phyloP scores from a whole-genome alignment of 2,113 vertebrate species.

The Eudyptes chrysolophus region DNA sequence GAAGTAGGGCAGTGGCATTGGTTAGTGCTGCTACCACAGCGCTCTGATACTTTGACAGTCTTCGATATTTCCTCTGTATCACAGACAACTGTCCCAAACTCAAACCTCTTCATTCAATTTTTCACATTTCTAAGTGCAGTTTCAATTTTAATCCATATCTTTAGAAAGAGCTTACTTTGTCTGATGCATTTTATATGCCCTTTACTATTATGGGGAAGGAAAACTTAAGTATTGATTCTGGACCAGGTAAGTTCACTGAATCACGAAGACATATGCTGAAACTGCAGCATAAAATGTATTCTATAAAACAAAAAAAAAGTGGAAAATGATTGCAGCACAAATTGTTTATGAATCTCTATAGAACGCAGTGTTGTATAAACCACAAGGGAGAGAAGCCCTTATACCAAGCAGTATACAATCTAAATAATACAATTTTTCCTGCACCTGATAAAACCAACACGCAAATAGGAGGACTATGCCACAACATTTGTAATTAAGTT shows the following conservation, averaged over 20 bases:
- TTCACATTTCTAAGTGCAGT: neutral
- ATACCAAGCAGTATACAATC: neutral
- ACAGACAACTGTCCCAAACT: neutral
- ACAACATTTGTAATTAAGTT: neutral
- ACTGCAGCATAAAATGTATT: conserved; percentile 19
- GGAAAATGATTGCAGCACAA: neutral
- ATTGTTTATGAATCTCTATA: conserved; percentile 17
- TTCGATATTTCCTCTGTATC: neutral
- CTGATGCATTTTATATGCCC: conserved; percentile 27
- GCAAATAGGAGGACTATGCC: neutral
- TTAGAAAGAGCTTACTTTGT: conserved; percentile 23
- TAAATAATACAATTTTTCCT: neutral
- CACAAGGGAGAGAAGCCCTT: neutral
- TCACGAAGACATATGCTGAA: conserved; percentile 14
- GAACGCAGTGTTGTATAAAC: neutral
- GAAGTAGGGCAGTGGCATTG: neutral
- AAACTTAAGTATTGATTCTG: conserved; percentile 22
- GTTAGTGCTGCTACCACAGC: neutral
- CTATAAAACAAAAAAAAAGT: conserved; percentile 25
- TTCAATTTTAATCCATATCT: conserved; percentile 19
- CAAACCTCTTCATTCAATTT: neutral
- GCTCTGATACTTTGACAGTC: neutral
- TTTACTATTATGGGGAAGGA: neutral
- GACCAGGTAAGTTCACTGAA: neutral
- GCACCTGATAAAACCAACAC: neutral